Evolutionary conservation across 2,888 invertebrate genomes (phyloP), one percentile per base, ranked within the genome.

Genomic region (Agriopis leucophaearia): DNA sequence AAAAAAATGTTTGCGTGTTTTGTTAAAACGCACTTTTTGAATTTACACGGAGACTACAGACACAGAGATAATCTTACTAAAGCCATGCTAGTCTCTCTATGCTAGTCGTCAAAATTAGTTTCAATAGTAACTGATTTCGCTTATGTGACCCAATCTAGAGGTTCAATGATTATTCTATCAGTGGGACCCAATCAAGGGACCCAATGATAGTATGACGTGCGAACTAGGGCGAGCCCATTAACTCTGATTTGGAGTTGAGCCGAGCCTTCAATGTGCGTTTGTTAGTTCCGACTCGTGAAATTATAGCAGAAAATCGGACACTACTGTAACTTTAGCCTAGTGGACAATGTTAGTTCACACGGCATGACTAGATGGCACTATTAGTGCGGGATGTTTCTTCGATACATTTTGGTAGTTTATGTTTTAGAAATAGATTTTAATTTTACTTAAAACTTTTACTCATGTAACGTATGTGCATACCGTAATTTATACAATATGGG

Each of bases 131-230:
- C 27, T 13, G 27, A n/a, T 51, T 51, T 15, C 2, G n/a, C 38
- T 15, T 38, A 8, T 38, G 36, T 5, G 36, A 16, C 12, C 38
- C 52, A 38, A 52, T 38, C 15, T 16, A 27, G 18, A 16, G 27
- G 42, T 27, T 27, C 45, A 27, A 45, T 60, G 66, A 66, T 65
- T 65, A 55, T 56, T 61, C 55, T 27, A 35, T 50, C 35, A 35
- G 38, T 44, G 44, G 13, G 62, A 51, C 38, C 56, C 51, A 66
- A 66, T 66, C 51, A 66, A 61, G 56, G 50, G 38, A 4, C 15
- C 15, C 52, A 12, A 51, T 51, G 56, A 66, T 56, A 18, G 54
- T 48, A 65, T 57, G 66, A 61, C 61, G 61, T 61, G 66, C 61
- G 61, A 61, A 61, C 56, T 57, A 47, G 66, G 61, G 13, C 40